A percentile compares a stretch with the other conserved stretches of the same genome.
Conservation (phyloP, 2,113 vertebrate genomes). For the Dicentrarchus labrax region DNA sequence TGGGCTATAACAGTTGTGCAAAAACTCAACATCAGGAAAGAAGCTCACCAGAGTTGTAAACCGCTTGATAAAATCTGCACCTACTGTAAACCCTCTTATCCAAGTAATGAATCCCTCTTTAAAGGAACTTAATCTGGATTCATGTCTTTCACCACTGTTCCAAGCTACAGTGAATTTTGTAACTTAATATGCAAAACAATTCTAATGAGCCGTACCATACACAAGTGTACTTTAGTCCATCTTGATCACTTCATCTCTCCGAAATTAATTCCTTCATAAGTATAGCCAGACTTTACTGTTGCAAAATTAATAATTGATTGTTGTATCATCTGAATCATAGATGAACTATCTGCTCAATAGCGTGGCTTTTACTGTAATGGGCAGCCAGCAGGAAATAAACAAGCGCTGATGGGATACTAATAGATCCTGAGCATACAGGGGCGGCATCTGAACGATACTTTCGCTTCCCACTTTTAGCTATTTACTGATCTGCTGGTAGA, state of each 20-base stretch:
- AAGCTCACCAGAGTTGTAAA: not conserved
- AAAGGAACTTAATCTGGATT: constrained; percentile 11
- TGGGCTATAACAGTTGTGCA: not conserved
- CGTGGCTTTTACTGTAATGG: not conserved
- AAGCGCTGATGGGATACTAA: not conserved
- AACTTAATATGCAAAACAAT: not conserved
- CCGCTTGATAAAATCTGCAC: not conserved
- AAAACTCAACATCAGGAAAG: not conserved
- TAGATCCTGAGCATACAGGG: not conserved
- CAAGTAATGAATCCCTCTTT: constrained; percentile 21
- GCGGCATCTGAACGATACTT: not conserved
- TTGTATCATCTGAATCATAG: constrained; percentile 39
- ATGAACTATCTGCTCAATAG: constrained; percentile 12
- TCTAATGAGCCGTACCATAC: not conserved
- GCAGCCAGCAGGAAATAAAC: constrained; percentile 18
- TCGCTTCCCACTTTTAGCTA: not conserved
- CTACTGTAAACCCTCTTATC: not conserved
- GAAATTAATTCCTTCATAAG: not conserved
- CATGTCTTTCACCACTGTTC: constrained; percentile 8
- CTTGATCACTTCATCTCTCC: not conserved
- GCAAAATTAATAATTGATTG: constrained; percentile 39
- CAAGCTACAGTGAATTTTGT: not conserved
- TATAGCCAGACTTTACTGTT: constrained; percentile 12
- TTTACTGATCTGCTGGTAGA: not conserved
- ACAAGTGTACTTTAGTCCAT: too few relatives aligned